phyloP scores from a whole-genome alignment of 2,797 vertebrate species.

The Momotus momota region DNA sequence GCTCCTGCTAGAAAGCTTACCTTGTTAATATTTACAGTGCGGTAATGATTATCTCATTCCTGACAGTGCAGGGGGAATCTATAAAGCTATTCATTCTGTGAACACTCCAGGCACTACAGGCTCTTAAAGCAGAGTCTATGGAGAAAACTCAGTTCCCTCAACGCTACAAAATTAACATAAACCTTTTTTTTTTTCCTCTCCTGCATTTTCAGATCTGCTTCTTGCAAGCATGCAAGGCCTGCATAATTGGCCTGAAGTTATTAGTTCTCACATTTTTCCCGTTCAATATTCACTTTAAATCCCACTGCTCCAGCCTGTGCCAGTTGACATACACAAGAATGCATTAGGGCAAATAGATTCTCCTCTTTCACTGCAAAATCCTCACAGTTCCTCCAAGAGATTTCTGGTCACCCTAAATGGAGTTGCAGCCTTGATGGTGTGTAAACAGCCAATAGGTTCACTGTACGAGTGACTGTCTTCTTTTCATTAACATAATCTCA shows the following conservation, averaged over 20 bases:
- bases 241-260: not conserved
- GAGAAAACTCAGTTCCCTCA: not conserved
- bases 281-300: not conserved
- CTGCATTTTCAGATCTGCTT: not conserved
- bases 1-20: not conserved
- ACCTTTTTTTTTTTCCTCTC: not conserved
- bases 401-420: not conserved
- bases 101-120: not conserved
- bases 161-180: not conserved
- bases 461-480: not conserved
- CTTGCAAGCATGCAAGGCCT: not conserved
- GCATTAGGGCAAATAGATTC: not conserved
- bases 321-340: not conserved
- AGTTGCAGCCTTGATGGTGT: not conserved
- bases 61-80: not conserved
- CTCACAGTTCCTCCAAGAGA: not conserved
- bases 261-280: not conserved
- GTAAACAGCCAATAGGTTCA: not conserved
- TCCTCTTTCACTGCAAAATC: not conserved
- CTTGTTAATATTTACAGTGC: not conserved
- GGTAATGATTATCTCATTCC: not conserved
- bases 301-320: not conserved
- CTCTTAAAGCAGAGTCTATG: not conserved
- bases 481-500: not conserved
- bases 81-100: not conserved